phyloP scores from a whole-genome alignment of 2,797 vertebrate genomes.

The Sebastes goodei region DNA sequence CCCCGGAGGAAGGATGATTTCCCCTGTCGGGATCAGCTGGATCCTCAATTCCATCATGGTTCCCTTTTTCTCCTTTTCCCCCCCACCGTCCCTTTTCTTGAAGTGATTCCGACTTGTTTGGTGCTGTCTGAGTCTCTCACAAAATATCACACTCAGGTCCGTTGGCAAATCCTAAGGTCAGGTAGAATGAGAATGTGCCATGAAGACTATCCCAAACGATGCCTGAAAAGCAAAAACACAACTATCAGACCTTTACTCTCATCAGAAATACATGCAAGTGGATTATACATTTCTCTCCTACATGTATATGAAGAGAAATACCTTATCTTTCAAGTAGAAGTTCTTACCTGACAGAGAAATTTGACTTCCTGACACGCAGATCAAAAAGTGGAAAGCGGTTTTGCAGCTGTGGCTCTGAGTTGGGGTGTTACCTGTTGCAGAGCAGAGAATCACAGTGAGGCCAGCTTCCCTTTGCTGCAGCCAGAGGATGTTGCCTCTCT shows the following conservation, averaged over 20 bases:
- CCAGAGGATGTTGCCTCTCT: conserved; percentile 72
- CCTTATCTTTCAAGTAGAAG: background rate
- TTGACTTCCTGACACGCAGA: background rate
- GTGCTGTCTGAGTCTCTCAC: background rate
- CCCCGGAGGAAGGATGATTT: conserved; percentile 83
- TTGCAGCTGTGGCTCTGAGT: background rate
- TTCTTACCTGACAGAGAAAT: background rate
- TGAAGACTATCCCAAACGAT: background rate
- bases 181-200: background rate
- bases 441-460: conserved; percentile 57
- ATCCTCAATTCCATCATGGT: conserved; percentile 85
- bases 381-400: background rate
- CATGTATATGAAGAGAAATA: background rate
- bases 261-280: background rate
- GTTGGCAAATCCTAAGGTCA: conserved; percentile 10
- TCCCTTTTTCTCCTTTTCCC: background rate
- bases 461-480: conserved; percentile 54
- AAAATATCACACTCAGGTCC: background rate
- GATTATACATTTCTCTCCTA: background rate
- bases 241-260: background rate
- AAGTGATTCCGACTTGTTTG: background rate
- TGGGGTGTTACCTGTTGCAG: conserved; percentile 69
- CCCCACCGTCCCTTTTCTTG: background rate
- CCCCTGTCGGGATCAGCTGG: conserved; percentile 84
- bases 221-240: background rate